Evolutionary conservation across 1,140 invertebrate species (phyloP), one percentile per base, ranked within the genome.

Genomic region (Megalopta genalis): DNA sequence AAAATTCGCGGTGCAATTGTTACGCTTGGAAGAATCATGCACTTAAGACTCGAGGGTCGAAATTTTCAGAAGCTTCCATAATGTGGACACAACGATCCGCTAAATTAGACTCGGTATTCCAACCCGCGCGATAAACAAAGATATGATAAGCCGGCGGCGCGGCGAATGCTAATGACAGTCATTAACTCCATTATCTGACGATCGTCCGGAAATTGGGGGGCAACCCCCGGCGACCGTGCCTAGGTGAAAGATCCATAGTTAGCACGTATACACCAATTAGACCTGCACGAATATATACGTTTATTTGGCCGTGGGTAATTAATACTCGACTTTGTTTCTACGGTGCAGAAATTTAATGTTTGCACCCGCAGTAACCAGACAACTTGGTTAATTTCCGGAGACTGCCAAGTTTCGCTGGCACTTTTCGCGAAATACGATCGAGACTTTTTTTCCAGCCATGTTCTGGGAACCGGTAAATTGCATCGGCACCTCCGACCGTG

Each of bases 81-180:
- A 42, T 42, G 7, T 23, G 16, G 12, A 63, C 68, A 32, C 46
- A 68, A 68, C 16, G 32, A 67, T 16, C 18, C 10, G 9, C 3
- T 66, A 66, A 73, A 66, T 57, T 57, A n/a, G 65, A 67, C n/a
- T 39, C 16, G 2, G 52, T 21, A 68, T 78, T 69, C 42, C 18
- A 72, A n/a, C n/a, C n/a, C 63, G 49, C 39, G 42, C 42, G 59
- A 52, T 25, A 42, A 74, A 75, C 42, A 46, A 25, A 77, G 73
- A 83, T 68, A 16, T n/a, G 68, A 72, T 65, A 72, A 83, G 60
- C 63, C 9, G 6, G 52, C 10, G 57, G 49, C 16, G 77, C 54
- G 32, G 64, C 27, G 67, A 60, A 49, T 54, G 71, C 59, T 80
- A 80, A 75, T 68, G 42, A 74, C 72, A n/a, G 46, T 63, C 72